Conservation (phyloP, 2,888 invertebrate genomes). For the Tinea semifulvella region DNA sequence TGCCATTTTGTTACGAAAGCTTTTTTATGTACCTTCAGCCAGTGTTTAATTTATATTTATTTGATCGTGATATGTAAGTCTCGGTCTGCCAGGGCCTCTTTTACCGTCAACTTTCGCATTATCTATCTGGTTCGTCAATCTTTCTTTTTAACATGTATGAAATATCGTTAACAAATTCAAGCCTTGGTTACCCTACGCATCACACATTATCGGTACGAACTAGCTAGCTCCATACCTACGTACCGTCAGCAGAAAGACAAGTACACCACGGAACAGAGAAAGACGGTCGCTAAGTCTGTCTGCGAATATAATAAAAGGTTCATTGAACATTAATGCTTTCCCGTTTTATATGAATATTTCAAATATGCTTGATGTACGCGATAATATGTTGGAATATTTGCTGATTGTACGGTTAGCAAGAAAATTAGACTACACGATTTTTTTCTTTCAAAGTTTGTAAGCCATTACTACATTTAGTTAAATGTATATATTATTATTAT, state of each 20-base stretch:
- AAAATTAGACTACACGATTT: conserved; percentile 18
- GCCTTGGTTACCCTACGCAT: conserved; percentile 11
- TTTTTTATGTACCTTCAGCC: too few species aligned
- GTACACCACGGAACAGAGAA: neutral
- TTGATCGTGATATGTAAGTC: too few species aligned
- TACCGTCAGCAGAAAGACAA: conserved; percentile 15
- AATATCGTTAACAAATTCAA: neutral
- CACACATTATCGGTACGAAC: conserved; percentile 12
- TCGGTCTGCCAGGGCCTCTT: too few species aligned
- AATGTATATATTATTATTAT: too few species aligned
- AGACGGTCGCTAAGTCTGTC: conserved; percentile 12
- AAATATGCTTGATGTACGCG: conserved; percentile 53
- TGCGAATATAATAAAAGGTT: conserved; percentile 37
- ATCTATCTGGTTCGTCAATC: too few species aligned
- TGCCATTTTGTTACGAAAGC: too few species aligned
- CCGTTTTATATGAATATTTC: conserved; percentile 61
- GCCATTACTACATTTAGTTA: too few species aligned
- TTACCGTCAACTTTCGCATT: too few species aligned
- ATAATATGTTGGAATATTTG: conserved; percentile 52
- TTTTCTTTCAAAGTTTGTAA: neutral
- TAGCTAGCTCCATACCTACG: conserved; percentile 3
- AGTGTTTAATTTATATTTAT: too few species aligned
- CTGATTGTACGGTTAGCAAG: conserved; percentile 33
- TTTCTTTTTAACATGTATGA: too few species aligned
- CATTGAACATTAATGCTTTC: conserved; percentile 54